Percentiles rank a stretch among this genome's conserved stretches.
Evolutionary conservation across 2,888 invertebrate genomes (phyloP).

Genomic region (Zygothrica quintamaculata): DNA sequence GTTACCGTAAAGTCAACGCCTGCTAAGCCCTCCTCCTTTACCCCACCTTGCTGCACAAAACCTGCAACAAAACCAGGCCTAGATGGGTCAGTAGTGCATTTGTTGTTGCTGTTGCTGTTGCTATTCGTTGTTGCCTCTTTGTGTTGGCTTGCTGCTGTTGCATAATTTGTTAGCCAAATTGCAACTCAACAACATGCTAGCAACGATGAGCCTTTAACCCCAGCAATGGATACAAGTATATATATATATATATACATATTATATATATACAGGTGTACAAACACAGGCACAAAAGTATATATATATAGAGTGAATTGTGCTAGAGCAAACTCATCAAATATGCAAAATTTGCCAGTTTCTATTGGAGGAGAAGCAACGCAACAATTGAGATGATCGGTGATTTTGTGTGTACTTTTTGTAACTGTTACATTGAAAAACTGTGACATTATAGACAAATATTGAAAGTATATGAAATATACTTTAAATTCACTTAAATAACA

Average conservation of each 20-base stretch:
- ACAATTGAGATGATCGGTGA: conserved; percentile 31
- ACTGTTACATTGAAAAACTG: conserved; percentile 15
- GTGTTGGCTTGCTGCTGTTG: conserved; percentile 56
- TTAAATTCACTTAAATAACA: too few species aligned
- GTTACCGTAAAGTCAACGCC: conserved; percentile 54
- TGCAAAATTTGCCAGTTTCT: conserved; percentile 67
- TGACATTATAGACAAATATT: too few species aligned
- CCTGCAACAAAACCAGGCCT: conserved; percentile 16
- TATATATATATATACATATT: conserved; percentile 1
- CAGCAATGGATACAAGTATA: conserved; percentile 25
- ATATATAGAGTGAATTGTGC: conserved; percentile 19
- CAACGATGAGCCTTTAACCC: conserved; percentile 44
- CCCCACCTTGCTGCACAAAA: too few species aligned
- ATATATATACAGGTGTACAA: conserved; percentile 23
- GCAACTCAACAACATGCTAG: conserved; percentile 76
- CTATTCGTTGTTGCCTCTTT: conserved; percentile 28
- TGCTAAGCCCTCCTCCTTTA: conserved; percentile 17
- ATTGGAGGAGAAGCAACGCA: conserved; percentile 30
- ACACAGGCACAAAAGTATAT: conserved; percentile 13
- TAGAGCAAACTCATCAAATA: conserved; percentile 63
- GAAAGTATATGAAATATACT: too few species aligned
- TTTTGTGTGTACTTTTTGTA: neutral
- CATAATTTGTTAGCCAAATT: conserved; percentile 78
- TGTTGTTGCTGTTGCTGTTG: conserved; percentile 27
- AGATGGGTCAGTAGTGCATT: conserved; percentile 69